Evolutionary conservation across 2,797 vertebrate species (phyloP), one percentile per base, ranked within the genome.

Genomic region (Kryptolebias ocellatus): DNA sequence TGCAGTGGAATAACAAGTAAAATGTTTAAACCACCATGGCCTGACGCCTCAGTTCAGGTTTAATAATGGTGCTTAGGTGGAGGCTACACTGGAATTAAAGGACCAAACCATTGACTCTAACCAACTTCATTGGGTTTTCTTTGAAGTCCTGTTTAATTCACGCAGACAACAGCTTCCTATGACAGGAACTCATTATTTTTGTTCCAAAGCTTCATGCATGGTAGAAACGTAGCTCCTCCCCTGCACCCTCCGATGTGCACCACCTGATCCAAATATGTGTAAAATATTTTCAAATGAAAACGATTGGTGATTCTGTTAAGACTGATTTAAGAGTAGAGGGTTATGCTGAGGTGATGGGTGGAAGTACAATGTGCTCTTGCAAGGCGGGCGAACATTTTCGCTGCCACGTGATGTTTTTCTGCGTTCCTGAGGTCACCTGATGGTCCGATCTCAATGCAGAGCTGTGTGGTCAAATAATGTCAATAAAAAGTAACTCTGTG

Each of bases 391-490:
- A 85, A 87, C 76, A 80, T 59, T 85, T 78, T 63, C 55, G 68
- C 63, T 57, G 55, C 84, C 93, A 34, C 93, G 92, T 93, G 93
- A 94, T 94, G 92, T 94, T 94, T 94, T 92, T 90, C 92, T 92
- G 92, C 92, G 93, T 94, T 95, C 93, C 92, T 93, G 87, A 82
- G 90, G 82, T 94, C 93, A 94, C 90, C 92, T 94, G 93, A 94
- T 83, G 88, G 90, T 72, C 64, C 69, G 73, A 71, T 44, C 84
- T 95, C 93, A 94, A 93, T 94, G 92, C 76, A 79, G 74, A 83
- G 50, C 92, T 93, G 89, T 94, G 85, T 92, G 76, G 79, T 53
- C 89, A 90, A 92, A 89, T 91, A 80, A 83, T 89, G 86, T 91
- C 80, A 78, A 84, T 80, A 74, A 81, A 75, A 74, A 88, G 83